These are phyloP conservation scores for Diarsia dahlii DNA, from an alignment of 2,888 invertebrate species.

Conservation along the genomic window DNA sequence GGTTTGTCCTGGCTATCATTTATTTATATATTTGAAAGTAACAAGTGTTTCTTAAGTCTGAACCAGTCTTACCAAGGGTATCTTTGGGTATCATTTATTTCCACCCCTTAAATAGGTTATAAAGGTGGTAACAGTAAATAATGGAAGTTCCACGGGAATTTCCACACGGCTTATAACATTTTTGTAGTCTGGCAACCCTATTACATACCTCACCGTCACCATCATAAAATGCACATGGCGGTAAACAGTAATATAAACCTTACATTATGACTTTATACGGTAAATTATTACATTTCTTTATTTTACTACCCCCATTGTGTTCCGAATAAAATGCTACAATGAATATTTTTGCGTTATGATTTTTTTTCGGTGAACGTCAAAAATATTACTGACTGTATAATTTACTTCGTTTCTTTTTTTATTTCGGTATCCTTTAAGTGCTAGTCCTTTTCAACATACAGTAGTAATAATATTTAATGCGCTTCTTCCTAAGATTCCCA, in stretches of 20 bases:
- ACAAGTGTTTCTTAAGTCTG: not conserved
- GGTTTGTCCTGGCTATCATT: not conserved
- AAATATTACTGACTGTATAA: slow-evolving; percentile 4
- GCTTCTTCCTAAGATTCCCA: not conserved
- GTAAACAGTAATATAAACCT: slow-evolving; percentile 53
- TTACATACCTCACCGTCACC: not conserved
- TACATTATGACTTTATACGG: slow-evolving; percentile 45
- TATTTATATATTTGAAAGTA: not conserved
- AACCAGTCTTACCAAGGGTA: not conserved
- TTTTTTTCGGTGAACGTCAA: slow-evolving; percentile 31
- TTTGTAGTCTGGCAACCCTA: slow-evolving; percentile 9
- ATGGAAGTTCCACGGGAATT: too few relatives aligned
- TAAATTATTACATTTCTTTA: slow-evolving; percentile 62
- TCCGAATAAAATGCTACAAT: slow-evolving; percentile 56
- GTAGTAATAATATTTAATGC: not conserved
- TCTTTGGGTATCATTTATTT: too few relatives aligned
- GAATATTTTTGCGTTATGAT: slow-evolving; percentile 53
- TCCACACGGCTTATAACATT: too few relatives aligned
- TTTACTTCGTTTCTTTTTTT: not conserved
- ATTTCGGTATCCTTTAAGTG: not conserved
- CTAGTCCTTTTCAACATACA: not conserved
- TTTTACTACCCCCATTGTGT: slow-evolving; percentile 50
- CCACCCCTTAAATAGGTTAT: too few relatives aligned
- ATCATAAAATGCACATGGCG: slow-evolving; percentile 50
- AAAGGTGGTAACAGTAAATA: too few relatives aligned